phyloP scores from a whole-genome alignment of 2,113 vertebrate genomes.

The Himantopus leucocephalus region DNA sequence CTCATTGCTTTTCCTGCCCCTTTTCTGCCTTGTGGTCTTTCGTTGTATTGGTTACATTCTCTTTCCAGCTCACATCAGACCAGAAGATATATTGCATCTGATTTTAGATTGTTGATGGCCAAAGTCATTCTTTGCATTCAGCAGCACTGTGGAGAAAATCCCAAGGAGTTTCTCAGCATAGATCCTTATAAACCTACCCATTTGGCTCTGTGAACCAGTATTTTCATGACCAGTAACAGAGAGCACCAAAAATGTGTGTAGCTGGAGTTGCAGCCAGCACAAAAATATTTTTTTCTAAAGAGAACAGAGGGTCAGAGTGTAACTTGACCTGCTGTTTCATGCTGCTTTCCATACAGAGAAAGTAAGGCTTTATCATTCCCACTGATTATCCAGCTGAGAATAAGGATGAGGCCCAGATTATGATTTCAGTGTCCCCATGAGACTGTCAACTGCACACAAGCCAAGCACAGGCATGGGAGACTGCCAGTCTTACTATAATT shows the following conservation, averaged over 20 bases:
- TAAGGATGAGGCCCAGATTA: slow-evolving; percentile 33
- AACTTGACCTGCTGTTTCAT: slow-evolving; percentile 41
- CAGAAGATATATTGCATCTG: not conserved
- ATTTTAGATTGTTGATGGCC: not conserved
- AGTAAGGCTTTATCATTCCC: slow-evolving; percentile 2
- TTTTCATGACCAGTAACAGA: not conserved
- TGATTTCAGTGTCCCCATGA: not conserved
- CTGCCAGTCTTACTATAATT: not conserved
- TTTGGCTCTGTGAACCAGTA: not conserved
- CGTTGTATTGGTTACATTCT: not conserved
- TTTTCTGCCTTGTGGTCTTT: not conserved
- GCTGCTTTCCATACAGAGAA: slow-evolving; percentile 22
- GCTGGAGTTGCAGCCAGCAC: not conserved
- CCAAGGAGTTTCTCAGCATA: not conserved
- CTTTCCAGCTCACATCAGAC: not conserved
- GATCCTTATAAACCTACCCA: not conserved
- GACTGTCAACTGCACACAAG: not conserved
- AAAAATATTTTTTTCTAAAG: slow-evolving; percentile 21
- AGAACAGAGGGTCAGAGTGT: slow-evolving; percentile 42
- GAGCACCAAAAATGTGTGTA: not conserved
- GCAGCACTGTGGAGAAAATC: not conserved
- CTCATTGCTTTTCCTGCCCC: not conserved
- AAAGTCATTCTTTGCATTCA: not conserved
- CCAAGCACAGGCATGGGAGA: not conserved
- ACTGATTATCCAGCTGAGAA: slow-evolving; percentile 46